Percentiles rank a stretch among this genome's conserved stretches.
Evolutionary conservation across 1,140 invertebrate genomes (phyloP).

Genomic region (Cherax quadricarinatus): DNA sequence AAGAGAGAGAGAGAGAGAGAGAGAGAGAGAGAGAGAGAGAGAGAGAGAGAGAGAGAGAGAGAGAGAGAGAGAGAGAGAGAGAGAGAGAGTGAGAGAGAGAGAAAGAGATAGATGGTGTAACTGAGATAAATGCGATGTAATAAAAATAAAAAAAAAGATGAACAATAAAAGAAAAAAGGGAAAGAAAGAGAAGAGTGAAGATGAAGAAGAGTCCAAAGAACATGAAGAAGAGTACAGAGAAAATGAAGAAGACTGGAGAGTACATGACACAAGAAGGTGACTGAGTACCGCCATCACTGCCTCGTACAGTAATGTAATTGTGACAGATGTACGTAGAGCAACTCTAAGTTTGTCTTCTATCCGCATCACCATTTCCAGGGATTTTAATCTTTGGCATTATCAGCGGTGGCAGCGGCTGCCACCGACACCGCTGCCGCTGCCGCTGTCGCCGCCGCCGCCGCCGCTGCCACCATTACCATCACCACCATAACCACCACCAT

Average conservation of each 20-base stretch:
- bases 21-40: constrained; percentile 42
- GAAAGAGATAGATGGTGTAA: constrained; percentile 34
- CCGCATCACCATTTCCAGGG: not conserved
- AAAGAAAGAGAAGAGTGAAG: no score
- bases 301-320: not conserved
- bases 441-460: no score
- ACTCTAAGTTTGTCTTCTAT: not conserved
- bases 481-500: no score
- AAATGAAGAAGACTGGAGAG: no score
- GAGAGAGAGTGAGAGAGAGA: constrained; percentile 38
- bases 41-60: constrained; percentile 42
- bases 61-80: constrained; percentile 45
- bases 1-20: constrained; percentile 3
- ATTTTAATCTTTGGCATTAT: not conserved
- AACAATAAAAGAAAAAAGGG: no score
- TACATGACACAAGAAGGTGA: no score
- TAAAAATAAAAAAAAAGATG: no score
- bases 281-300: not conserved
- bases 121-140: not conserved
- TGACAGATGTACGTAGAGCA: not conserved
- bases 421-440: not conserved
- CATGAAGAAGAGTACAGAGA: no score
- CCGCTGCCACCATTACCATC: no score
- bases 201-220: no score
- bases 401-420: not conserved